Percentiles rank a stretch among this genome's conserved stretches.
phyloP scores from a whole-genome alignment of 2,888 invertebrate species.

The Epiblema foenella region DNA sequence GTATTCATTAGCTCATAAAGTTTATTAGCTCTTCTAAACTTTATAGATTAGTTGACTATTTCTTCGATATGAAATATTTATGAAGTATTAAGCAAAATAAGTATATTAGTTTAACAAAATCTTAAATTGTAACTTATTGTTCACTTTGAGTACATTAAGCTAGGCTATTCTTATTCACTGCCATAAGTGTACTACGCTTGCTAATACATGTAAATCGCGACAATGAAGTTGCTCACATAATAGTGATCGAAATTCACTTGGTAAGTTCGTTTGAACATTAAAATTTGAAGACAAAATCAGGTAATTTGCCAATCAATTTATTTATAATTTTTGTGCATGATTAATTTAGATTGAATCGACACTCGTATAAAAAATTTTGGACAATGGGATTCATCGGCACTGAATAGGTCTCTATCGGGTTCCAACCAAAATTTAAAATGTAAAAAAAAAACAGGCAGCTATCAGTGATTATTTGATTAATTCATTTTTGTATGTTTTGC shows the following conservation, averaged over 20 bases:
- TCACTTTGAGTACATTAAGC: background rate
- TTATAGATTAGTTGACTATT: conserved; percentile 8
- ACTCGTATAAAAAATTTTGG: background rate
- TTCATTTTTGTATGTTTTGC: background rate
- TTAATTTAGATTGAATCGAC: background rate
- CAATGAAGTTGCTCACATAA: too few species aligned
- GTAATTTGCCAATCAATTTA: background rate
- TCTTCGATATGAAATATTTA: background rate
- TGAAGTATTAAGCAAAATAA: background rate
- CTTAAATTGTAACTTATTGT: background rate
- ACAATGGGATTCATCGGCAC: background rate
- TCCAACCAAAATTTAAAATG: background rate
- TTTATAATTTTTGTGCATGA: background rate
- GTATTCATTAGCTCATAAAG: conserved; percentile 3
- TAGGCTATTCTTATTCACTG: conserved; percentile 7
- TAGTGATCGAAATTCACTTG: too few species aligned
- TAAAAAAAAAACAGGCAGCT: background rate
- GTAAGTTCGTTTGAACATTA: too few species aligned
- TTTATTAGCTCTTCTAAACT: too few species aligned
- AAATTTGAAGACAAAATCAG: background rate
- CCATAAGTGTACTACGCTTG: conserved; percentile 16
- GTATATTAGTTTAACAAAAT: background rate
- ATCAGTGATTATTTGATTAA: too few species aligned
- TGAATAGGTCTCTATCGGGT: background rate
- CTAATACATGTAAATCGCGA: background rate